These are phyloP conservation scores for Phallusia fumigata DNA, from an alignment of 23 tunicate genomes.

Conservation along the genomic window DNA sequence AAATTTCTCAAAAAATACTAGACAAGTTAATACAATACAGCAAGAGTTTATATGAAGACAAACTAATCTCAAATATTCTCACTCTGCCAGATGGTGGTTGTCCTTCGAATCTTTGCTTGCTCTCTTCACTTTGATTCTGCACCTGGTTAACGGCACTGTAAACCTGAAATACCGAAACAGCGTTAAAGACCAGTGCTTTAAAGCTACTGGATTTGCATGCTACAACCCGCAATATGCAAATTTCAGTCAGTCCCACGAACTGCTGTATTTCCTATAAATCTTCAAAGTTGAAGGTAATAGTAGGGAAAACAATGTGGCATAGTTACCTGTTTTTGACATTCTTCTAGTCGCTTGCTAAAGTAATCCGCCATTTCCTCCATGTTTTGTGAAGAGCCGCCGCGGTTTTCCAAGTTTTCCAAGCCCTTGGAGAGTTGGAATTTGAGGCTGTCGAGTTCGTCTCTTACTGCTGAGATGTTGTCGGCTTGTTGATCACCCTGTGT, in stretches of 20 bases:
- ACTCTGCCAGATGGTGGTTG: slow-evolving; percentile 18
- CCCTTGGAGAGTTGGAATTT: slow-evolving; percentile 78
- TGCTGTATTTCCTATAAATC: neutral
- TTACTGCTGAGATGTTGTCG: slow-evolving; percentile 57
- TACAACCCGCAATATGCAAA: neutral
- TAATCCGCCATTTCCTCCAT: slow-evolving; percentile 90
- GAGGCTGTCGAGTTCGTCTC: slow-evolving; percentile 87
- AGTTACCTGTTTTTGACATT: slow-evolving; percentile 91
- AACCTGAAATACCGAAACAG: slow-evolving; percentile 32
- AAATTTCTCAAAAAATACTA: too few relatives aligned
- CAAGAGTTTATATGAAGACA: too few relatives aligned
- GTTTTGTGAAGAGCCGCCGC: slow-evolving; percentile 44
- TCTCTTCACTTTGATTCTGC: slow-evolving; percentile 80
- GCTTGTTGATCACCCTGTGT: slow-evolving; percentile 9
- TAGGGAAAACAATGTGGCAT: too few relatives aligned
- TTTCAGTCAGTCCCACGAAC: neutral
- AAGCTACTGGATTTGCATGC: neutral
- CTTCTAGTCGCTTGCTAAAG: slow-evolving; percentile 83
- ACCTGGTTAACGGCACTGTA: slow-evolving; percentile 81
- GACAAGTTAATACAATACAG: too few relatives aligned
- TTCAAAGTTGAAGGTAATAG: neutral
- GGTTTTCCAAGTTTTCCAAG: slow-evolving; percentile 44
- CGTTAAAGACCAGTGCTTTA: neutral
- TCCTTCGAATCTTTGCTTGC: slow-evolving; percentile 14
- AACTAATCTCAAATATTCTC: neutral